Base-by-base conservation (phyloP, 1,140 invertebrate genomes). In the Hyposmocoma kahamanoa region DNA sequence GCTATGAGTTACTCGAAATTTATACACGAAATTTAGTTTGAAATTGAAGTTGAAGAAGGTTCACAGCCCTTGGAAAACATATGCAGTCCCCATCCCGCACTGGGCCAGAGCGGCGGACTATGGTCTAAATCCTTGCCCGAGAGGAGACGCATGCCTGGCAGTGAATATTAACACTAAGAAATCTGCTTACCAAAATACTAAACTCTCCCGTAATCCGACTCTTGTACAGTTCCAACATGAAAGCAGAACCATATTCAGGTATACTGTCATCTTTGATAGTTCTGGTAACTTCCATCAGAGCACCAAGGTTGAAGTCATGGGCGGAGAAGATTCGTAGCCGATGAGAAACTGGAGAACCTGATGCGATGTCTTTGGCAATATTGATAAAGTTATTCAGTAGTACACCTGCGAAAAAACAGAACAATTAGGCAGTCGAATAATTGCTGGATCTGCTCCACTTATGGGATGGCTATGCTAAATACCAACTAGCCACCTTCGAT, bases 221-320 rank as follows among this genome's bases (percentile, higher is more conserved):
- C 26, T 56, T 61, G 39, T 80, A 81, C 17, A 84, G 47, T 42
- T 84, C 80, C 34, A 84, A 9, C 0, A 63, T 66, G 18, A 81
- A 81, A 8, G 80, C 46, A 1, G 80, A 59, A 0, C 77, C 77
- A 17, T 84, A 84, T 17, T 80, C 74, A 0, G 80, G 80, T 2
- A 80, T 70, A 49, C 56, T 53, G 22, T 76, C 56, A 22, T 73
- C 67, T 2, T 50, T 59, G 10, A 60, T 45, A 8, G 75, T 66
- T 28, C 48, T 65, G 21, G 73, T 62, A 0, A 71, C 80, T 11
- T 73, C 72, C 73, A 84, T 81, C 26, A 84, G 39, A 1, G 75
- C 57, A 0, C 77, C 80, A 5, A 84, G 67, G 53, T 84, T 84
- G 62, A 78, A 84, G 56, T 84, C 80, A 24, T 84, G 80, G 0